phyloP scores from a whole-genome alignment of 2,113 vertebrate species.

The Calidris pygmaea region DNA sequence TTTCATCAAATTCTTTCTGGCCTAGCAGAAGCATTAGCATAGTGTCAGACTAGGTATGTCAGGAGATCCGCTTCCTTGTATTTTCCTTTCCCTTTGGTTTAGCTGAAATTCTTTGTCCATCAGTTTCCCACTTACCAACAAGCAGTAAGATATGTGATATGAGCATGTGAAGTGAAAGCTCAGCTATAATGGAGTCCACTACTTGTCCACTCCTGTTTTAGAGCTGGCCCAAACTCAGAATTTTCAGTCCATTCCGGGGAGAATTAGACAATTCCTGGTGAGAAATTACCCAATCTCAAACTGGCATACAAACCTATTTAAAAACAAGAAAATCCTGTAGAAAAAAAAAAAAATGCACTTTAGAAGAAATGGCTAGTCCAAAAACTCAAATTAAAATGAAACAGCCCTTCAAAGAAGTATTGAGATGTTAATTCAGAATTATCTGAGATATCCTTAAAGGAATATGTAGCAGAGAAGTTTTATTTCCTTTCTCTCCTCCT shows the following conservation, averaged over 20 bases:
- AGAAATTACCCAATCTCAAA: not conserved
- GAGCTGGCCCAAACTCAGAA: not conserved
- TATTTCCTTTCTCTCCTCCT: not conserved
- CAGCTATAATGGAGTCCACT: not conserved
- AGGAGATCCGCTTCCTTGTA: not conserved
- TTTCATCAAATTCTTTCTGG: not conserved
- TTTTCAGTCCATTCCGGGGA: not conserved
- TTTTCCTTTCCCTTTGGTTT: not conserved
- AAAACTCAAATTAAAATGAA: not conserved
- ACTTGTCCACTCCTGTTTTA: not conserved
- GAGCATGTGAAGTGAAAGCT: not conserved
- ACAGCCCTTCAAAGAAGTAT: not conserved
- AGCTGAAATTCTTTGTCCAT: not conserved
- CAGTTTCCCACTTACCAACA: not conserved
- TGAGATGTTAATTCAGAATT: not conserved
- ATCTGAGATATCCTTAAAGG: not conserved
- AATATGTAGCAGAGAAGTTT: not conserved
- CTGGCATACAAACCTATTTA: not conserved
- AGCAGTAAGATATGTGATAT: not conserved
- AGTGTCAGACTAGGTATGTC: not conserved
- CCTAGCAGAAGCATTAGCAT: too few species aligned
- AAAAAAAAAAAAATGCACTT: not conserved
- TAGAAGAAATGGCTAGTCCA: not conserved
- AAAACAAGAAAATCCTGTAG: not conserved
- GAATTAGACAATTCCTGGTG: too few species aligned